Percentiles rank a stretch among this genome's conserved stretches.
Evolutionary conservation across 2,888 invertebrate genomes (phyloP).

Genomic region (Teleogryllus oceanicus): DNA sequence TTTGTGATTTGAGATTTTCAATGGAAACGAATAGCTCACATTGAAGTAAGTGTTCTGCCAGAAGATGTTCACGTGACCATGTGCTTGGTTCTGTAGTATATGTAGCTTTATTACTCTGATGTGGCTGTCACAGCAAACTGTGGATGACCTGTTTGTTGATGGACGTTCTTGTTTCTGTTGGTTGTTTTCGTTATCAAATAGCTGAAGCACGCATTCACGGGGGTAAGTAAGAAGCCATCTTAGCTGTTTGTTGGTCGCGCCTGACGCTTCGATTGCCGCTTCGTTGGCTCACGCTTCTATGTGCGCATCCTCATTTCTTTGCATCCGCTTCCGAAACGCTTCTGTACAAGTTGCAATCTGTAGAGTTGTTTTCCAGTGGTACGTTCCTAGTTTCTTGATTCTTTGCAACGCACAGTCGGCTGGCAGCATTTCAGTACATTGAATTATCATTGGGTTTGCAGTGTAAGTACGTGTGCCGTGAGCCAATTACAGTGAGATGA

Average conservation of each 20-base stretch:
- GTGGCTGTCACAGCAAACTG: constrained; percentile 12
- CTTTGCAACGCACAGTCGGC: too few species aligned
- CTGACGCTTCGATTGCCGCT: not conserved
- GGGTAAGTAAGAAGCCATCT: constrained; percentile 9
- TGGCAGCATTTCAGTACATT: too few species aligned
- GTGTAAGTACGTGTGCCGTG: too few species aligned
- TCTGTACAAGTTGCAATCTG: too few species aligned
- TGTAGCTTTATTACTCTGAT: constrained; percentile 7
- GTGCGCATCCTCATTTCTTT: not conserved
- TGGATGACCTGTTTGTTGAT: constrained; percentile 18
- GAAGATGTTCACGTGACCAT: not conserved
- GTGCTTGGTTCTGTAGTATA: not conserved
- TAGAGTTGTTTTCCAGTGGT: too few species aligned
- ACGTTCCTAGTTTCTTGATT: too few species aligned
- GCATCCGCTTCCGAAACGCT: not conserved
- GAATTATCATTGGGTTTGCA: too few species aligned
- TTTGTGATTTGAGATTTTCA: not conserved
- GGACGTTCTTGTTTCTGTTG: not conserved
- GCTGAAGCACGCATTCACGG: not conserved
- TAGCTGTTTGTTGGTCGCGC: not conserved
- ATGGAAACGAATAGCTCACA: not conserved
- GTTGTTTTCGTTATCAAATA: constrained; percentile 1
- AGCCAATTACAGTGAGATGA: too few species aligned
- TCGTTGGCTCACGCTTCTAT: not conserved
- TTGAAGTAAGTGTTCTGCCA: not conserved